Evolutionary conservation across 2,888 invertebrate species (phyloP).

Genomic region (Beris chalybata): DNA sequence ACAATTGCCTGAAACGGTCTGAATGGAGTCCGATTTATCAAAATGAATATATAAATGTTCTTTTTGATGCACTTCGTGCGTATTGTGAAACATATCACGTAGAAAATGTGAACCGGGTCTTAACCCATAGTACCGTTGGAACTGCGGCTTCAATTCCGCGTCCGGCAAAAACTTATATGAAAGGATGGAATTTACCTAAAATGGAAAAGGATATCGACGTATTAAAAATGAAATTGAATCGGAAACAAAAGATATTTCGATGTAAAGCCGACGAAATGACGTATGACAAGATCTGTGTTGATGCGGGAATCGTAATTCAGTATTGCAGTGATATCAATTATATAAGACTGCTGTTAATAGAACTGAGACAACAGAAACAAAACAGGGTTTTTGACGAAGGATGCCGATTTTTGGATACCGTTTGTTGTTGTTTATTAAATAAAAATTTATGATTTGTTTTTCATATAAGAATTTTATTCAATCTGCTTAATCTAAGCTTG

Average conservation of each 20-base stretch:
- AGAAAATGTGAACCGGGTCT: constrained; percentile 39
- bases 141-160: too few species aligned
- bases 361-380: too few species aligned
- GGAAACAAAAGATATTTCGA: constrained; percentile 42
- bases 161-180: neutral
- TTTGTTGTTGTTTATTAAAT: too few species aligned
- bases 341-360: constrained; percentile 40
- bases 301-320: constrained; percentile 40
- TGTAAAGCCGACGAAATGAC: constrained; percentile 46
- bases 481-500: too few species aligned
- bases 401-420: too few species aligned
- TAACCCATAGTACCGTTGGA: constrained; percentile 37
- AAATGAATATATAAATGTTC: constrained; percentile 47
- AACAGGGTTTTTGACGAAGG: too few species aligned
- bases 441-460: too few species aligned
- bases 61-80: constrained; percentile 46
- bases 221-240: constrained; percentile 41
- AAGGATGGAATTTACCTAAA: constrained; percentile 39
- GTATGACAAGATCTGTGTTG: constrained; percentile 43
- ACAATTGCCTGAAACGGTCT: constrained; percentile 36
- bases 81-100: constrained; percentile 48
- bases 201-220: constrained; percentile 42
- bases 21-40: constrained; percentile 40
- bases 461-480: too few species aligned
- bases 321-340: constrained; percentile 46